Percentiles rank a stretch among this genome's conserved stretches.
phyloP scores from a whole-genome alignment of 1,140 invertebrate genomes.

The Brachionus rotundiformis region DNA sequence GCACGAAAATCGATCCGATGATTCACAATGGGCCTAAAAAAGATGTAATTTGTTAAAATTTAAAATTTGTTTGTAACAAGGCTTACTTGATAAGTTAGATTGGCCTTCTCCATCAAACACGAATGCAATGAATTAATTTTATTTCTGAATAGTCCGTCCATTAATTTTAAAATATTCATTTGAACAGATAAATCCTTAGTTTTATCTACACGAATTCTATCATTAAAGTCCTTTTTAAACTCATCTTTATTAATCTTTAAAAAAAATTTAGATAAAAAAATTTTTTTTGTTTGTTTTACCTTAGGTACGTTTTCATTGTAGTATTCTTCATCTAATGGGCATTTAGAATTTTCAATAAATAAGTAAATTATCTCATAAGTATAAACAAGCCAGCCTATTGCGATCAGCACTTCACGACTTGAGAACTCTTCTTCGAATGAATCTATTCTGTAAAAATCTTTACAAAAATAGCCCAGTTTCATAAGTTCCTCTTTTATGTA shows the following conservation, averaged over 20 bases:
- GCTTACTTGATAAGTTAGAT: conserved; percentile 9
- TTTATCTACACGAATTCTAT: neutral
- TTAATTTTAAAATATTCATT: neutral
- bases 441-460: neutral
- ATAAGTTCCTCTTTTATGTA: conserved; percentile 32
- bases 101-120: conserved; percentile 2
- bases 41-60: neutral
- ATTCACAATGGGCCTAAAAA: neutral
- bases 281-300: neutral
- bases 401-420: conserved; percentile 8
- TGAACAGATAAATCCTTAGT: neutral
- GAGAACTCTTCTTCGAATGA: neutral
- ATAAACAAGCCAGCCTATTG: conserved; percentile 20
- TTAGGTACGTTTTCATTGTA: neutral
- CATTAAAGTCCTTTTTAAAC: neutral
- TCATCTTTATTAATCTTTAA: neutral
- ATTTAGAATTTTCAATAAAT: conserved; percentile 17
- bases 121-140: conserved; percentile 22
- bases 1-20: neutral
- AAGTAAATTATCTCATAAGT: conserved; percentile 3
- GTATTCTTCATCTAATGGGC: conserved; percentile 22
- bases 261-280: neutral
- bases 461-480: conserved; percentile 17
- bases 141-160: neutral
- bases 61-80: no score